Conservation (phyloP, 1,140 invertebrate genomes). For the Leptinotarsa lineolata region DNA sequence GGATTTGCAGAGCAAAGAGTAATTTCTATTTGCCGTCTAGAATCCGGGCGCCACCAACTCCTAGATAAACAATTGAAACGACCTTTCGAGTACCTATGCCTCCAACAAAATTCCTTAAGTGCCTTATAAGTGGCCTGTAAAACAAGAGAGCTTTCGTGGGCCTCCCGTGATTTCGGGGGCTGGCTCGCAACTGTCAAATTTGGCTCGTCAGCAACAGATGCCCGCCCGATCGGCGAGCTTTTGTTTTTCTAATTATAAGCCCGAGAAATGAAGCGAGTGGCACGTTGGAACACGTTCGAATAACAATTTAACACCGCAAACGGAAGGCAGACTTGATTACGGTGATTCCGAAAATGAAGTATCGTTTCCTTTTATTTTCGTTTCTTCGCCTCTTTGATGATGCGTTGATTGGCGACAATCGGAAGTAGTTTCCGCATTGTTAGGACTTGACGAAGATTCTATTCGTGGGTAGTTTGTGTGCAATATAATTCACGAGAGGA, state of each 20-base stretch:
- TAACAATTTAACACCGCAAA: conserved; percentile 28
- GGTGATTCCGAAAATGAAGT: conserved; percentile 26
- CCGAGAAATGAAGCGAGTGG: conserved; percentile 25
- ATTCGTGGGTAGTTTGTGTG: background rate
- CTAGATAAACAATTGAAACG: conserved; percentile 33
- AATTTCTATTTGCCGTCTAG: conserved; percentile 14
- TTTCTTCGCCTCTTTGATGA: conserved; percentile 22
- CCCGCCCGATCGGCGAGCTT: conserved; percentile 4
- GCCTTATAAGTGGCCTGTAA: conserved; percentile 25
- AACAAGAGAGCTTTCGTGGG: conserved; percentile 16
- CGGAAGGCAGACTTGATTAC: conserved; percentile 35
- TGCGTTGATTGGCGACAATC: background rate
- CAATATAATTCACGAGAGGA: too few relatives aligned
- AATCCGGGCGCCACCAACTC: conserved; percentile 20
- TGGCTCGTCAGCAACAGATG: conserved; percentile 10
- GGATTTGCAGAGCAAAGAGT: background rate
- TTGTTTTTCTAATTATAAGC: conserved; percentile 36
- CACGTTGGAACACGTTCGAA: conserved; percentile 36
- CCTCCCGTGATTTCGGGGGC: conserved; percentile 22
- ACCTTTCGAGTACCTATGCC: conserved; percentile 9
- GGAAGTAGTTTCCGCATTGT: conserved; percentile 1
- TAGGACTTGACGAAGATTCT: background rate
- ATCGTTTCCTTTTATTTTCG: conserved; percentile 25
- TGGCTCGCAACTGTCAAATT: conserved; percentile 22
- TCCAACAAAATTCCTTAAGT: conserved; percentile 20